Percentiles rank a stretch among this genome's conserved stretches.
These are phyloP conservation scores for Pseudococcus jackbeardsleyi DNA, from an alignment of 2,888 invertebrate genomes.

Conservation along the genomic window DNA sequence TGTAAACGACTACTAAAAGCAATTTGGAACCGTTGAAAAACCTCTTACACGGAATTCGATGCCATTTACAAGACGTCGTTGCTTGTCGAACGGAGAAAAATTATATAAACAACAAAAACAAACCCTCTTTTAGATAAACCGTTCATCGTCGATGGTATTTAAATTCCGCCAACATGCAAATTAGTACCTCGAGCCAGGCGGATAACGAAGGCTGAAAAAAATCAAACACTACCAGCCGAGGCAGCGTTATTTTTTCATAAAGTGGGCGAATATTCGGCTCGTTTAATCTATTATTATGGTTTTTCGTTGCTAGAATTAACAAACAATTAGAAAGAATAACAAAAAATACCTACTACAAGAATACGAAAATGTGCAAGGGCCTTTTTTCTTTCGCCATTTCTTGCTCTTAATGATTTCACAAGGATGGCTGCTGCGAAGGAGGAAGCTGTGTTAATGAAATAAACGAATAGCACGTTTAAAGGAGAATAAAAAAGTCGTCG, in stretches of 20 bases:
- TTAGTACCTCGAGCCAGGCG: neutral
- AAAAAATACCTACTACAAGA: neutral
- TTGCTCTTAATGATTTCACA: neutral
- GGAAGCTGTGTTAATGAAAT: neutral
- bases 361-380: neutral
- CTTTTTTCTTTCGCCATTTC: neutral
- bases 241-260: neutral
- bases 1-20: conserved; percentile 18
- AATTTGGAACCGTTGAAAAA: neutral
- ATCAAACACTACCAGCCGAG: neutral
- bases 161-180: neutral
- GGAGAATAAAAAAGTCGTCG: neutral
- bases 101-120: conserved; percentile 1
- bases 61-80: neutral
- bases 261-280: neutral
- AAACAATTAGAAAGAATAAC: conserved; percentile 37
- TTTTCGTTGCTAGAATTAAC: conserved; percentile 18
- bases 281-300: conserved; percentile 34
- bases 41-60: neutral
- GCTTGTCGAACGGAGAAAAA: neutral
- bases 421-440: neutral
- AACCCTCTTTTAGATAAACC: neutral
- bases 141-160: neutral
- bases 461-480: neutral
- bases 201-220: neutral